Evolutionary conservation across 2,113 vertebrate genomes (phyloP), one percentile per base, ranked within the genome.

Genomic region (Dendropsophus ebraccatus): DNA sequence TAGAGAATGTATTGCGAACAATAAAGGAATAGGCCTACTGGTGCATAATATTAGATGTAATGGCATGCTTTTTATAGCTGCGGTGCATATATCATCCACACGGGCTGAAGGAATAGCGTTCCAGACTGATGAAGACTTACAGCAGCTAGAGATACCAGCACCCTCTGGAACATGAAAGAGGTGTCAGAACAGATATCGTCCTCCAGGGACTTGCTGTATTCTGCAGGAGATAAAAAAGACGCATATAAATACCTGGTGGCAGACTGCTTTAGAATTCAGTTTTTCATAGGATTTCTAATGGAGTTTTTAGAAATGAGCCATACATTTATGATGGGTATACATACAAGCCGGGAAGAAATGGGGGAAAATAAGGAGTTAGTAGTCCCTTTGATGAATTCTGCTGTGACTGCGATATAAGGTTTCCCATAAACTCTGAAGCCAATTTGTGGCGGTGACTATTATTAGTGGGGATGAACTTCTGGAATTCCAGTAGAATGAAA

Each of bases 151-250:
- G 98, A 99, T 32, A 99, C 96, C 49, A 99, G 94, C 60, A 99
- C 96, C 32, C 97, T 94, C 89, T 94, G 95, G 88, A 99, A 97
- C 96, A 96, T 95, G 88, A 96, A 95, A 0, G 97, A 97, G 0
- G 98, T 99, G 89, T 99, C 98, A 0, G 97, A 96, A 50, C 88
- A 89, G 32, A 99, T 94, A 85, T 93, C 96, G 0, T 98, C 95
- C 87, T 99, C 98, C 5, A 99, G 93, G 86, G 47, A 90, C 19
- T 90, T 87, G 5, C 88, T 95, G 1, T 95, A 92, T 56, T 97
- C 98, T 99, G 88, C 79, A 83, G 52, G 35, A 62, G 50, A 87
- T 37, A 19, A 50, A 78, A 30, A 32, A 32, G 28, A 67, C 25
- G 19, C 32, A 41, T 70, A 1, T 10, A 10, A 70, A 41, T 23